Conservation (phyloP, 2,797 vertebrate species). For the Hephaestus fuliginosus region DNA sequence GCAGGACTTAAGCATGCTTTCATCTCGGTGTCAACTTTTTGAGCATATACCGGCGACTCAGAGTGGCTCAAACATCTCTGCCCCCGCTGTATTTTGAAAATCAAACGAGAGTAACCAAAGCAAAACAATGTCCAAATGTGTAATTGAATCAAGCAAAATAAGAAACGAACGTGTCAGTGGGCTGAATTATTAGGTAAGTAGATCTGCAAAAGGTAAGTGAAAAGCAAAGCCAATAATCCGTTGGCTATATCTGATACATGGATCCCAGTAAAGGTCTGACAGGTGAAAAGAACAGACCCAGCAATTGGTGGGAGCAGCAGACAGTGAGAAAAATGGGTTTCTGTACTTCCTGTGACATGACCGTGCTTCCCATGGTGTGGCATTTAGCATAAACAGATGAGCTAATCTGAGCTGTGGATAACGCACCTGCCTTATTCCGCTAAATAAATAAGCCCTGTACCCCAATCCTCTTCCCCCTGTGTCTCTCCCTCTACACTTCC, state of each 20-base stretch:
- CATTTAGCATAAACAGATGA: slow-evolving; percentile 92
- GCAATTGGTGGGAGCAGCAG: slow-evolving; percentile 55
- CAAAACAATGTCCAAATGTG: slow-evolving; percentile 23
- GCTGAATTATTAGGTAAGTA: slow-evolving; percentile 42
- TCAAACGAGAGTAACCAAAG: slow-evolving; percentile 16
- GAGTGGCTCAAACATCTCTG: slow-evolving; percentile 32
- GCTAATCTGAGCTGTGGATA: slow-evolving; percentile 90
- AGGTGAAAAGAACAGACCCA: slow-evolving; percentile 55
- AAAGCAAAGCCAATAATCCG: slow-evolving; percentile 67
- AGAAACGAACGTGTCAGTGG: slow-evolving; percentile 39
- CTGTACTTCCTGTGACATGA: slow-evolving; percentile 77
- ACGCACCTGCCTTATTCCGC: slow-evolving; percentile 91
- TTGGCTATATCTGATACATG: slow-evolving; percentile 43
- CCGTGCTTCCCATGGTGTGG: slow-evolving; percentile 74
- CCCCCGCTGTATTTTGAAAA: slow-evolving; percentile 31
- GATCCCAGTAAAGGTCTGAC: slow-evolving; percentile 54
- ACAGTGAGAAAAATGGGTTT: slow-evolving; percentile 78
- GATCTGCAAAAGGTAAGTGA: slow-evolving; percentile 47
- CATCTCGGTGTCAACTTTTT: slow-evolving; percentile 49
- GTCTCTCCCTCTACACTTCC: slow-evolving; percentile 66
- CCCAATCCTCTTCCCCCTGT: slow-evolving; percentile 77
- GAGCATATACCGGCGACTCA: slow-evolving; percentile 3
- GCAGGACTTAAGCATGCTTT: slow-evolving; percentile 57
- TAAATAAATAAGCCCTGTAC: slow-evolving; percentile 91
- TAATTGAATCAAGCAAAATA: slow-evolving; percentile 57